phyloP scores from a whole-genome alignment of 1,140 invertebrate genomes.

The Drosophila parabipectinata region DNA sequence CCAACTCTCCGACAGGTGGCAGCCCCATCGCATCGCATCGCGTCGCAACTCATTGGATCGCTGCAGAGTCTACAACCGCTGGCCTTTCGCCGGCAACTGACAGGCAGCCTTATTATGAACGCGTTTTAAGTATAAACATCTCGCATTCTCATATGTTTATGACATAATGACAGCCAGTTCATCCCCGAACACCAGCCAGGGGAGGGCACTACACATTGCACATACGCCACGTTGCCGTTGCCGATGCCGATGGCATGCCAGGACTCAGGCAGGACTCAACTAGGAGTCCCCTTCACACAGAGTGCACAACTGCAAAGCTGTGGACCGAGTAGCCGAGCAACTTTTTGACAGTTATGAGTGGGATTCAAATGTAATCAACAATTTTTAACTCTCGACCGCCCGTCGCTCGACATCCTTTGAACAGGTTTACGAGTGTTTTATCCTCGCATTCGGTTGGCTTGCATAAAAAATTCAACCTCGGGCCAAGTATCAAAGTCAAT shows the following conservation, averaged over 20 bases:
- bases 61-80: constrained; percentile 18
- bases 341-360: constrained; percentile 77
- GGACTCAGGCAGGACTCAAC: constrained; percentile 14
- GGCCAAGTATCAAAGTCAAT: constrained; percentile 43
- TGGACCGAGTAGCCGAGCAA: constrained; percentile 22
- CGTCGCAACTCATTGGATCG: constrained; percentile 17
- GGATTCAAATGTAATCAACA: constrained; percentile 79
- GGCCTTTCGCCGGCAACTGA: constrained; percentile 39
- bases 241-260: constrained; percentile 16
- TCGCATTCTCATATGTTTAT: constrained; percentile 62
- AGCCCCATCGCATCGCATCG: constrained; percentile 27
- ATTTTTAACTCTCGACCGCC: constrained; percentile 51
- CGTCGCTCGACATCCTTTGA: constrained; percentile 20
- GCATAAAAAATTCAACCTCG: constrained; percentile 55
- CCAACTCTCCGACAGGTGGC: constrained; percentile 44
- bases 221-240: constrained; percentile 57
- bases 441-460: constrained; percentile 33
- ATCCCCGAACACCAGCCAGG: constrained; percentile 25
- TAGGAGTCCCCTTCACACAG: background rate
- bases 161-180: constrained; percentile 72
- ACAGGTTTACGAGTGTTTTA: constrained; percentile 17
- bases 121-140: constrained; percentile 64
- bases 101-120: constrained; percentile 56
- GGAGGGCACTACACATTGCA: constrained; percentile 33
- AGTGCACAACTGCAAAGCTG: background rate